Percentiles rank a stretch among this genome's conserved stretches.
Evolutionary conservation across 2,113 vertebrate genomes (phyloP).

Genomic region (Cariama cristata): DNA sequence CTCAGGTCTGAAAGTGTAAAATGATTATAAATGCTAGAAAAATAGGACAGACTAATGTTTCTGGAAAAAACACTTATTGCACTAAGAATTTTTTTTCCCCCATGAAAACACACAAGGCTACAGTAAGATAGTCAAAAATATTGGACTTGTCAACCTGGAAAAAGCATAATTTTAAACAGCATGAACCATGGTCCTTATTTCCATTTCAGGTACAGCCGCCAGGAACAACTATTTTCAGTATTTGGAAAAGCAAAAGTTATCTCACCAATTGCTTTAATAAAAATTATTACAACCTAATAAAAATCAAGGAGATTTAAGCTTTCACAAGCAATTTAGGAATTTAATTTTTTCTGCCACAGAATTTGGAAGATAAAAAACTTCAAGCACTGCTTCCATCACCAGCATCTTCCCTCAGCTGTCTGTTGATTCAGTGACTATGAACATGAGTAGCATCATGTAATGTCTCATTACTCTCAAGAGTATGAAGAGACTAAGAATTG

Average conservation of each 20-base stretch:
- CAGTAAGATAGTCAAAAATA: background rate
- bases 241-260: background rate
- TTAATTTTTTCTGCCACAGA: background rate
- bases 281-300: slow-evolving; percentile 7
- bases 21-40: background rate
- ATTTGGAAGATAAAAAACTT: slow-evolving; percentile 4
- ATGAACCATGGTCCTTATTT: background rate
- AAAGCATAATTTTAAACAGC: background rate
- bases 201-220: background rate
- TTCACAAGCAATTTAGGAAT: background rate
- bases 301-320: background rate
- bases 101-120: background rate
- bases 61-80: background rate
- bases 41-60: background rate
- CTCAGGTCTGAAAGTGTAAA: background rate
- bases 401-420: background rate
- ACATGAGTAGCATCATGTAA: background rate
- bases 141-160: background rate
- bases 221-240: background rate
- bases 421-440: background rate
- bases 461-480: background rate
- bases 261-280: background rate
- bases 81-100: background rate
- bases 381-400: background rate
- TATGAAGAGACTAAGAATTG: background rate